Conservation (phyloP, 1,140 invertebrate species). For the Eriocheir sinensis region DNA sequence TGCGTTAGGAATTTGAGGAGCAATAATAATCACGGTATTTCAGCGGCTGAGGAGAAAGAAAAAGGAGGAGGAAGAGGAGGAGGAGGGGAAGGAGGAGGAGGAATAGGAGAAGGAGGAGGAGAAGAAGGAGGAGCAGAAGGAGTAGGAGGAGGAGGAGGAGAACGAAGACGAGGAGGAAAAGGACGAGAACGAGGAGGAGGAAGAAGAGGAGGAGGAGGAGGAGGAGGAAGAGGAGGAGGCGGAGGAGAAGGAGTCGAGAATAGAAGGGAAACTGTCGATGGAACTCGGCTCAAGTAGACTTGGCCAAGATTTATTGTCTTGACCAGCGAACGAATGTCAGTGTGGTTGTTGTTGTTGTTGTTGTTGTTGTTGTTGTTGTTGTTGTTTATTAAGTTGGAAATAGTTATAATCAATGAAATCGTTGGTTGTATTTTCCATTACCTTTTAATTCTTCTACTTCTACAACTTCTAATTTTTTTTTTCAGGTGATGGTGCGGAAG, state of each 20-base stretch:
- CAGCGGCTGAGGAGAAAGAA: neutral
- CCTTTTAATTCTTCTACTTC: too few species aligned
- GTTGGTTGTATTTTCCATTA: too few species aligned
- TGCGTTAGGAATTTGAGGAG: too few species aligned
- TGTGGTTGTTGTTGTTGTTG: neutral
- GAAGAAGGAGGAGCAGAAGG: too few species aligned
- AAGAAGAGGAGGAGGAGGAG: neutral
- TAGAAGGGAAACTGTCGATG: neutral
- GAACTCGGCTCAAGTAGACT: neutral
- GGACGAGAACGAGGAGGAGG: neutral
- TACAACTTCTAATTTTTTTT: too few species aligned
- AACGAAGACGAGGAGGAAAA: neutral
- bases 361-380: neutral
- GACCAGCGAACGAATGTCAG: neutral
- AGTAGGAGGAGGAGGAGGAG: neutral
- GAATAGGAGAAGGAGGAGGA: too few species aligned
- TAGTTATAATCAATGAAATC: too few species aligned
- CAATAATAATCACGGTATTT: too few species aligned
- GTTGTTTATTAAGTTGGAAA: too few species aligned
- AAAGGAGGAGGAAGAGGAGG: neutral
- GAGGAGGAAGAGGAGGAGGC: neutral
- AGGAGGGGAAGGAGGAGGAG: neutral
- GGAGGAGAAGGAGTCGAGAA: neutral
- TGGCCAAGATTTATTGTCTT: neutral
- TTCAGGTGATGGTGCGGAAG: too few species aligned